Base-by-base conservation (phyloP, 1,140 invertebrate species). In the Dreissena polymorpha region DNA sequence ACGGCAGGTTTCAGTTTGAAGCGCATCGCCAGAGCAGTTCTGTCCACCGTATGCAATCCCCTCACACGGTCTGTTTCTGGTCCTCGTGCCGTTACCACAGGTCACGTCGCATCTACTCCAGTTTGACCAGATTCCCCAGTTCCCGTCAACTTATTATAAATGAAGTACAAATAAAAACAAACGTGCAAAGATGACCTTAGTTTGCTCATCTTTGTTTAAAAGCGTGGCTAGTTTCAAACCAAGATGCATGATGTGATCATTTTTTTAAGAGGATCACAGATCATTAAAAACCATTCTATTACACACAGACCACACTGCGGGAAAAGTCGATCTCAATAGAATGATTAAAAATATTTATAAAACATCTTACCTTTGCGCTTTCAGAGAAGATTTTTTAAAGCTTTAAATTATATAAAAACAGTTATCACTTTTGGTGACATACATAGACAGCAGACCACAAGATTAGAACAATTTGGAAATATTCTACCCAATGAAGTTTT, bases 41-140 rank as follows among this genome's bases (percentile, higher is more conserved):
- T 29, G 1, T 27, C 76, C 76, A 0, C 76, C 76, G 70, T 79
- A 14, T 51, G 23, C 14, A 23, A 49, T 39, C 27, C 70, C 65
- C 12, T 16, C 50, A 67, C 76, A 79, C 49, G 51, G 49, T 8
- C 76, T 39, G 39, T 25, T 53, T 60, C 76, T 55, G 50, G 51
- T n/a, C 27, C n/a, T 50, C 25, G 67, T 53, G 13, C 76, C 76
- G n/a, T 27, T 50, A 29, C 51, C 76, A 70, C 76, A 79, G 2
- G 76, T 29, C 0, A 23, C 50, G n/a, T 23, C 49, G 60, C 76
- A 79, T 10, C 18, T 13, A 39, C 51, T 39, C 76, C 76, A 79
- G 12, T 25, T 27, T 7, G 65, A 53, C 76, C 76, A 79, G 13
- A n/a, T 5, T 39, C 14, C 8, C 65, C 65, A 79, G 13, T 55